A percentile compares a stretch with the other conserved stretches of the same genome.
Evolutionary conservation across 2,113 vertebrate species (phyloP).

Genomic region (Hymenochirus boettgeri): DNA sequence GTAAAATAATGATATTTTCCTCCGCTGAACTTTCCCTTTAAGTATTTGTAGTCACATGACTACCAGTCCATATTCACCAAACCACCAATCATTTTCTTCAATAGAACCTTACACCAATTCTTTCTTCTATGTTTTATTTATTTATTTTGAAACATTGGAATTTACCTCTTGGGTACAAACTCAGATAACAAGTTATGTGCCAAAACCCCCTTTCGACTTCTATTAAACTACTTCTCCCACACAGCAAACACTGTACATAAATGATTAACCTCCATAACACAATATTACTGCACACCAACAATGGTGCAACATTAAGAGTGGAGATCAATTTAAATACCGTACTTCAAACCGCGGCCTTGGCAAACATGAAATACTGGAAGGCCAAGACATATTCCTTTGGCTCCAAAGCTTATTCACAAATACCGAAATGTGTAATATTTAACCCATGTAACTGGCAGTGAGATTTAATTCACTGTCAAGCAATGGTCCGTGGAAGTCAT

Average conservation of each 20-base stretch:
- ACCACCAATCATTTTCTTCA: no score
- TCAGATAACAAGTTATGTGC: slow-evolving; percentile 23
- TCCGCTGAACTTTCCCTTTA: no score
- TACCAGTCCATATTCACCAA: no score
- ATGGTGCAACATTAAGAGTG: slow-evolving; percentile 18
- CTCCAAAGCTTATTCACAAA: slow-evolving; percentile 3
- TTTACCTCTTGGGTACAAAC: background rate
- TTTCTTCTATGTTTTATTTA: no score
- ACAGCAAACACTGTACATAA: slow-evolving; percentile 33
- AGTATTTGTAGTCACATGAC: no score
- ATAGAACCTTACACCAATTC: no score
- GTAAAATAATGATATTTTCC: no score
- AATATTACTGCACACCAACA: slow-evolving; percentile 22
- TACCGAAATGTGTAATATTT: slow-evolving; percentile 20
- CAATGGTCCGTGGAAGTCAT: background rate
- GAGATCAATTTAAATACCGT: slow-evolving; percentile 21
- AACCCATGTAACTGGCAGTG: slow-evolving; percentile 13
- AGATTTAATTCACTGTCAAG: slow-evolving; percentile 12
- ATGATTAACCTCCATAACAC: slow-evolving; percentile 36
- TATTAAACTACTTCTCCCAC: slow-evolving; percentile 38
- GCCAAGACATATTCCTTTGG: slow-evolving; percentile 7
- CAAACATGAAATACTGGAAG: slow-evolving; percentile 1
- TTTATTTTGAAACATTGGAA: background rate
- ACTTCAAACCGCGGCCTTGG: slow-evolving; percentile 34
- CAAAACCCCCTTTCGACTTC: slow-evolving; percentile 4